Evolutionary conservation across 2,888 invertebrate species (phyloP), one percentile per base, ranked within the genome.

Genomic region (Heptascelio sp.): DNA sequence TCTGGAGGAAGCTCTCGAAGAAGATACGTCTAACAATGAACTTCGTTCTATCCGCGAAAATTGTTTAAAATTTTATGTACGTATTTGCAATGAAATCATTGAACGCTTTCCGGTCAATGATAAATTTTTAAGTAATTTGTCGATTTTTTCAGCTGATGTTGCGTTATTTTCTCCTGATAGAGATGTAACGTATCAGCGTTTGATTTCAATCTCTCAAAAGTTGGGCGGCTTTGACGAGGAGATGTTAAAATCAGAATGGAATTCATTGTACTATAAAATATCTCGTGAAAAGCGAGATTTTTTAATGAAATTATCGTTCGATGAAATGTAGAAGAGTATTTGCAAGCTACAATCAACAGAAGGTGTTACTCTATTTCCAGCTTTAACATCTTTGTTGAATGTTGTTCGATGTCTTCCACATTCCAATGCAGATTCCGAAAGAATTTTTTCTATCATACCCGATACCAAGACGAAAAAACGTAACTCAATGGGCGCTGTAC

Each of bases 341-440:
- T 53, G 37, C 11, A 43, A 13, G 15, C 15, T 34, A 53, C 30
- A 37, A 37, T 26, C 3, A 8, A 17, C 19, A 5, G 43, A 43
- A 9, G 30, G 57, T n/a, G 25, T 37, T 46, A 6, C n/a, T 17
- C 0, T 25, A 34, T 68, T 53, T 53, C 51, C 67, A 26, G 5
- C 13, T 15, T 26, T 67, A 34, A 11, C 8, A 11, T 21, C 17
- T 5, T 17, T 67, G n/a, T 23, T 30, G 13, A 11, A 15, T 51
- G 11, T 30, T 4, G 30, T 67, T 8, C 46, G 67, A 21, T 19
- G 34, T 23, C 46, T 70, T 40, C 70, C 70, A 4, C 70, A 70
- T 55, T 70, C 55, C n/a, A 70, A 70, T 40, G 57, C 57, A 11
- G 68, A 68, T 11, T 9, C 68, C 2, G 68, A 68, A 34, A 49